Evolutionary conservation across 92 coral and sea anemone species (phyloP).

Genomic region (Metridium senile): DNA sequence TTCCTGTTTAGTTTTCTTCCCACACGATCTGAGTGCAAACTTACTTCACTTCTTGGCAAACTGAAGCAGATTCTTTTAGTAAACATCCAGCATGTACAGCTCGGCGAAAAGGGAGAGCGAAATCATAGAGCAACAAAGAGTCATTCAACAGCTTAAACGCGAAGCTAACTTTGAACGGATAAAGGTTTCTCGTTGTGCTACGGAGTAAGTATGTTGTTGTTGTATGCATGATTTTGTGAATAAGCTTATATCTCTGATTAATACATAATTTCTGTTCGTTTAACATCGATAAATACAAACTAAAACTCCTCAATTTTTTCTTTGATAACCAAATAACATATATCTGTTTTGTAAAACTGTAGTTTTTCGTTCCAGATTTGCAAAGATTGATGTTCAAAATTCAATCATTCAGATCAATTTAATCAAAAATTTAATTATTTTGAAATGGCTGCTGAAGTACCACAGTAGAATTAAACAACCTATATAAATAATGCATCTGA

Average conservation of each 20-base stretch:
- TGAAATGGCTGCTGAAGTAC: no score
- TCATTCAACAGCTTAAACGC: conserved; percentile 53
- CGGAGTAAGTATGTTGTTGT: conserved; percentile 51
- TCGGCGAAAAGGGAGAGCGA: conserved; percentile 56
- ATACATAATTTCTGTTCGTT: neutral
- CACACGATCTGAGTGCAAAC: no score
- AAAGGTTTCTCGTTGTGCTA: conserved; percentile 64
- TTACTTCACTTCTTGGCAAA: neutral
- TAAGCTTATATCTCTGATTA: neutral
- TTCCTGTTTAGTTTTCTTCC: conserved; percentile 5
- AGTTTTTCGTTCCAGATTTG: neutral
- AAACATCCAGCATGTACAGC: conserved; percentile 41
- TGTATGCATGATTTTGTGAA: neutral
- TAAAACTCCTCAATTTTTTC: no score
- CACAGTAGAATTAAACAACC: no score
- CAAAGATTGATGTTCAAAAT: neutral
- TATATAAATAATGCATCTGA: no score
- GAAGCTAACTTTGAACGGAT: conserved; percentile 54
- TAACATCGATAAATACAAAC: neutral
- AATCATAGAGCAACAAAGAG: conserved; percentile 54
- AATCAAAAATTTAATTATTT: no score
- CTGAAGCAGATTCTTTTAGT: neutral
- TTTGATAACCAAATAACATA: no score
- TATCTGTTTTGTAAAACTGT: neutral
- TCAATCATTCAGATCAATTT: neutral